Evolutionary conservation across 2,113 vertebrate genomes (phyloP).

Genomic region (Gambusia affinis): DNA sequence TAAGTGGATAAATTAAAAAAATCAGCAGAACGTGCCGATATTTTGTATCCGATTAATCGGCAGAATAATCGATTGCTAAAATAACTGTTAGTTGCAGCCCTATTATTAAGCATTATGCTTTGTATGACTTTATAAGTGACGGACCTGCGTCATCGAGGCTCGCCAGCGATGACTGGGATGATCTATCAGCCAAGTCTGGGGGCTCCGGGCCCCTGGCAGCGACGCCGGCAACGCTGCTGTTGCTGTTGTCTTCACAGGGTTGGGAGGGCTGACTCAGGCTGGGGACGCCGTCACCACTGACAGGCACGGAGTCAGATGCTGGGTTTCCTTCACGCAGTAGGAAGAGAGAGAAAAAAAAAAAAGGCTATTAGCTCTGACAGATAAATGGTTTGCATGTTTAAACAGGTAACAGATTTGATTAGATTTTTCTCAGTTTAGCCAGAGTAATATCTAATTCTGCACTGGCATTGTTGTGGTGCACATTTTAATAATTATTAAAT

Average conservation of each 20-base stretch:
- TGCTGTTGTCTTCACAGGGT: constrained; percentile 83
- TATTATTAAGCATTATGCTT: neutral
- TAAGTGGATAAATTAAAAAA: too few relatives aligned
- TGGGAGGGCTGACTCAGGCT: constrained; percentile 81
- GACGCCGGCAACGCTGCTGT: constrained; percentile 54
- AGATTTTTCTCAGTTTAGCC: neutral
- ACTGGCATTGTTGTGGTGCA: too few relatives aligned
- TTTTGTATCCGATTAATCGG: too few relatives aligned
- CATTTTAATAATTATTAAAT: too few relatives aligned
- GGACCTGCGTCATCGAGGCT: constrained; percentile 89
- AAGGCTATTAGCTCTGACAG: neutral
- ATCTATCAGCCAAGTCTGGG: constrained; percentile 87
- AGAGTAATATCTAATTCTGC: neutral
- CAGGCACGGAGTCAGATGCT: constrained; percentile 39
- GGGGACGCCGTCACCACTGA: constrained; percentile 78
- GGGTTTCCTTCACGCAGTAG: constrained; percentile 49
- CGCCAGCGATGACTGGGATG: constrained; percentile 85
- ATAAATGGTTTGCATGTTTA: neutral
- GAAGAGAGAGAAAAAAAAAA: constrained; percentile 1
- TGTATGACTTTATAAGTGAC: too few relatives aligned
- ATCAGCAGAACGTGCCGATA: too few relatives aligned
- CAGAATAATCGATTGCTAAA: too few relatives aligned
- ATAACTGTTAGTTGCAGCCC: too few relatives aligned
- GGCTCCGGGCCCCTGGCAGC: constrained; percentile 84
- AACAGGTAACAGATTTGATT: neutral